Base-by-base conservation (phyloP, 2,888 invertebrate genomes). In the Thyatira batis region DNA sequence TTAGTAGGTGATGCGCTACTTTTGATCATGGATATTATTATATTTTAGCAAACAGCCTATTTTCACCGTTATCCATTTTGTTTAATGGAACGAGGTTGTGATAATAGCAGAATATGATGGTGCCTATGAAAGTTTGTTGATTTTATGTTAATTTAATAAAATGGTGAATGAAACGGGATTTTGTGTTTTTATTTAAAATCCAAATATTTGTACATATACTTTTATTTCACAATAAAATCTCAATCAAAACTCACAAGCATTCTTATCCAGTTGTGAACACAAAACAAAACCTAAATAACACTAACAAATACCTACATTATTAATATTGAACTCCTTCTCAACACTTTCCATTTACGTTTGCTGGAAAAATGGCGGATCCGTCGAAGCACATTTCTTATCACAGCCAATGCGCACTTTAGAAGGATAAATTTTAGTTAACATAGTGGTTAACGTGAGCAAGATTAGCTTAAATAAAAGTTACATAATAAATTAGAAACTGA, bases 201-300 rank as follows among this genome's bases (percentile, higher is more conserved):
- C 9, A 30, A 43, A 52, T 55, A 58, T 78, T 82, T 82, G 82
- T 88, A 87, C 83, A 87, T n/a, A 84, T 85, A 78, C 65, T 80
- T 89, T 89, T 89, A 89, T 87, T 89, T 78, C 85, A 84, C 84
- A 85, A 83, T 85, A 87, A 90, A 89, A 86, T 85, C 82, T 80
- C 86, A 86, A 85, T 90, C 90, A 86, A 90, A 90, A 89, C 86
- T 80, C 84, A 74, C 88, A 86, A 84, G 76, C 88, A 88, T 84
- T 65, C 87, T 75, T 74, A 83, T 78, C 76, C 79, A 78, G 76
- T 78, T 82, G 81, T 78, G 81, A 84, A 85, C 81, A 83, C 81
- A 82, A 85, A 85, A 85, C 82, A 82, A 82, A 83, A 80, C 79
- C 79, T 79, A 82, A 81, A 82, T 76, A 78, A 85, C 72, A 71